A percentile compares a stretch with the other conserved stretches of the same genome.
Conservation (phyloP, 2,888 invertebrate species). For the Arenicola marina region DNA sequence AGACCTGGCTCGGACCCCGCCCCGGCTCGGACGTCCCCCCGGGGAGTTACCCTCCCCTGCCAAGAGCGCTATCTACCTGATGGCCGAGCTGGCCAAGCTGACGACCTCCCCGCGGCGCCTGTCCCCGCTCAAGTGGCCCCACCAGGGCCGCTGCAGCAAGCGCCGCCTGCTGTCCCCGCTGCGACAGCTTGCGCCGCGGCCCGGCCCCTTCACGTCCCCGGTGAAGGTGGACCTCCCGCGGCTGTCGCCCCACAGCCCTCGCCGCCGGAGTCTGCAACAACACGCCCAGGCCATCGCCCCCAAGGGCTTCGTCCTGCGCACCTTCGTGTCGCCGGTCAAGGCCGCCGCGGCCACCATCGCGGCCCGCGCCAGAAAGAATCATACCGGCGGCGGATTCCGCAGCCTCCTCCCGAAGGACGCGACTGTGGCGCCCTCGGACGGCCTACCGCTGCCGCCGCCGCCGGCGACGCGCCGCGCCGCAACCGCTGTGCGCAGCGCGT, state of each 20-base stretch:
- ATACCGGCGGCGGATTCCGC: neutral
- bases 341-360: slow-evolving; percentile 43
- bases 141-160: neutral
- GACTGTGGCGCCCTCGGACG: too few species aligned
- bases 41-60: too few species aligned
- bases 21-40: too few species aligned
- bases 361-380: slow-evolving; percentile 7
- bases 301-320: slow-evolving; percentile 44
- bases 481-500: neutral
- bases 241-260: neutral
- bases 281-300: slow-evolving; percentile 51
- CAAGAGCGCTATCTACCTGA: neutral
- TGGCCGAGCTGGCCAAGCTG: slow-evolving; percentile 3
- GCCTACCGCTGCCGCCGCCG: too few species aligned
- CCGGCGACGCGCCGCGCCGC: too few species aligned
- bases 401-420: neutral
- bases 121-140: slow-evolving; percentile 1
- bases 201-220: neutral
- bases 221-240: neutral
- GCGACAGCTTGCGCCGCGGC: neutral
- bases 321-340: slow-evolving; percentile 46
- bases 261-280: slow-evolving; percentile 37
- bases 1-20: too few species aligned
- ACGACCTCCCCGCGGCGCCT: neutral
- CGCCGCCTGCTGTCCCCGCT: neutral